These are phyloP conservation scores for Serranus cabrilla DNA, from an alignment of 2,797 vertebrate species.

Conservation along the genomic window DNA sequence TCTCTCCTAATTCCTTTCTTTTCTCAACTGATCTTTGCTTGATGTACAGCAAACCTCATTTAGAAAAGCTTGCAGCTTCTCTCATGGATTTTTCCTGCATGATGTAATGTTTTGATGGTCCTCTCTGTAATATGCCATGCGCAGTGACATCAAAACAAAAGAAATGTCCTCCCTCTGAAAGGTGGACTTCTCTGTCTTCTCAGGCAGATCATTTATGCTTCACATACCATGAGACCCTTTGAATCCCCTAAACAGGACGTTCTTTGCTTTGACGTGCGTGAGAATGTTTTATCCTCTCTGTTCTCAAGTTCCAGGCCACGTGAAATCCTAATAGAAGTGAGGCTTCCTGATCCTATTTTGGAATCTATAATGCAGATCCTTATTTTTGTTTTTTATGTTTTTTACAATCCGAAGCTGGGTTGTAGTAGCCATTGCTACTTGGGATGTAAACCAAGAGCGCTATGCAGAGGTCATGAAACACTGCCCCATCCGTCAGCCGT, in stretches of 20 bases:
- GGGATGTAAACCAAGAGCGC: constrained; percentile 68
- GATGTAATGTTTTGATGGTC: constrained; percentile 75
- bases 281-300: constrained; percentile 57
- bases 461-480: constrained; percentile 63
- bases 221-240: constrained; percentile 56
- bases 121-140: constrained; percentile 34
- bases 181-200: constrained; percentile 49
- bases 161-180: constrained; percentile 49
- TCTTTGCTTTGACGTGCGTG: constrained; percentile 57
- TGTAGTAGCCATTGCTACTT: constrained; percentile 27
- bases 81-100: constrained; percentile 68
- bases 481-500: constrained; percentile 73
- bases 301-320: constrained; percentile 66
- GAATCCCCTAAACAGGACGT: constrained; percentile 48
- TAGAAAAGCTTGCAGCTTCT: constrained; percentile 59
- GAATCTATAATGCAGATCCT: not conserved
- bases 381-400: not conserved
- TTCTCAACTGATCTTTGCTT: constrained; percentile 67
- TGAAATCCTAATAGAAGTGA: constrained; percentile 31
- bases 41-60: constrained; percentile 67
- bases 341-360: constrained; percentile 34
- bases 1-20: constrained; percentile 53
- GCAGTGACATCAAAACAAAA: constrained; percentile 65
- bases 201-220: constrained; percentile 63
- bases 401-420: constrained; percentile 11